Evolutionary conservation across 2,797 vertebrate species (phyloP).

Genomic region (Dromococcyx pavoninus): DNA sequence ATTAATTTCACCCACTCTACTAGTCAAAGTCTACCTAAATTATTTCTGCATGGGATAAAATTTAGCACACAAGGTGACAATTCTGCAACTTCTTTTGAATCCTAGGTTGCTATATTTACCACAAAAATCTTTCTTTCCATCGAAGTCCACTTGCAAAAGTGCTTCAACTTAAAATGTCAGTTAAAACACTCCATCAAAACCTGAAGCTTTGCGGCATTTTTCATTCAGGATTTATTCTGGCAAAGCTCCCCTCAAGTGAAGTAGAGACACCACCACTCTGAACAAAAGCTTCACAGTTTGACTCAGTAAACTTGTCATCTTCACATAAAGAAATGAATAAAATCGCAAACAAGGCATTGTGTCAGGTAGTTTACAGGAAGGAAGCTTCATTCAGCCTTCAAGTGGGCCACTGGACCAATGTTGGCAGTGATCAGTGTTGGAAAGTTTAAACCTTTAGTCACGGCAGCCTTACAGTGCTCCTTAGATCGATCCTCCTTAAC

Average conservation of each 20-base stretch:
- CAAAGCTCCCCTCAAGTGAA: not conserved
- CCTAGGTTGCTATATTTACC: not conserved
- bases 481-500: rapidly evolving
- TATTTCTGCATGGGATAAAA: constrained; percentile 1
- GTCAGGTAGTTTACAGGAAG: not conserved
- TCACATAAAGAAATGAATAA: not conserved
- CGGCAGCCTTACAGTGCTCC: not conserved
- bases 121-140: constrained; percentile 2
- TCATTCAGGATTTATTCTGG: constrained; percentile 4
- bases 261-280: not conserved
- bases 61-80: constrained; percentile 37
- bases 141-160: not conserved
- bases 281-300: constrained; percentile 21
- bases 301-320: not conserved
- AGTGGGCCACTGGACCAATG: rapidly evolving
- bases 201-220: not conserved
- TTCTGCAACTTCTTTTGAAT: constrained; percentile 31
- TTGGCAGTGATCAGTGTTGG: not conserved
- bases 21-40: not conserved
- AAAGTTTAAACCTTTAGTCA: not conserved
- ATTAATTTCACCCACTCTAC: constrained; percentile 1
- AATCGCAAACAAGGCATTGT: constrained; percentile 1
- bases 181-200: not conserved
- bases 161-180: constrained; percentile 24
- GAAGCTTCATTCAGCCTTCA: not conserved